Conservation (phyloP, 2,888 invertebrate species). For the Polydrusus cervinus region DNA sequence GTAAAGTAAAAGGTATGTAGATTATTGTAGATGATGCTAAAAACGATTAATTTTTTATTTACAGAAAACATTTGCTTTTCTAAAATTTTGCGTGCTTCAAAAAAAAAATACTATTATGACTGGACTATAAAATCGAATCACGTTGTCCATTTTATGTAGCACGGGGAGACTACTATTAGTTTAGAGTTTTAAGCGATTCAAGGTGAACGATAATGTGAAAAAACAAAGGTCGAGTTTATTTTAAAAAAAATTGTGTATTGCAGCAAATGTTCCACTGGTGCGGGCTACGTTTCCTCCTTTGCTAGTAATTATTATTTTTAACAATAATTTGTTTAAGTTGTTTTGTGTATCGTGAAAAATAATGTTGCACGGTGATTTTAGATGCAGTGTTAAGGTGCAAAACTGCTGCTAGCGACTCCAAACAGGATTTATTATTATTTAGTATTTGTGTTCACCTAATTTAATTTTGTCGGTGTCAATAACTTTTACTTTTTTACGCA, state of each 20-base stretch:
- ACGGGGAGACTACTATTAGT: slow-evolving; percentile 30
- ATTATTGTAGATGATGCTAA: no score
- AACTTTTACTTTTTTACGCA: slow-evolving; percentile 24
- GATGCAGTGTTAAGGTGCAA: slow-evolving; percentile 14
- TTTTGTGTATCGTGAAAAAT: slow-evolving; percentile 18
- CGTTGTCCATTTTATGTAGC: slow-evolving; percentile 19
- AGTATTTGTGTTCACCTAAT: slow-evolving; percentile 17
- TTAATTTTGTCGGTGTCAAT: background rate
- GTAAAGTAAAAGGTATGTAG: no score
- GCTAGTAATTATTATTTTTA: slow-evolving; percentile 35
- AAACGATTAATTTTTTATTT: no score
- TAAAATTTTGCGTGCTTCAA: no score
- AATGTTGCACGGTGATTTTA: slow-evolving; percentile 9
- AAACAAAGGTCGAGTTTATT: slow-evolving; percentile 38
- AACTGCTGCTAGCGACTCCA: slow-evolving; percentile 4
- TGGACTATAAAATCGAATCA: slow-evolving; percentile 7
- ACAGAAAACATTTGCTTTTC: no score
- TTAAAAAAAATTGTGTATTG: slow-evolving; percentile 16
- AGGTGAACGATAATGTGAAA: slow-evolving; percentile 40
- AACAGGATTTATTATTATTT: slow-evolving; percentile 25
- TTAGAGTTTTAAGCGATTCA: slow-evolving; percentile 44
- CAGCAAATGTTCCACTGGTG: slow-evolving; percentile 36
- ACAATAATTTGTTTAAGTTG: background rate
- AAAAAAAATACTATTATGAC: no score
- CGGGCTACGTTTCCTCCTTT: slow-evolving; percentile 28